phyloP scores from a whole-genome alignment of 2,113 vertebrate genomes.

The Triplophysa tibetana region DNA sequence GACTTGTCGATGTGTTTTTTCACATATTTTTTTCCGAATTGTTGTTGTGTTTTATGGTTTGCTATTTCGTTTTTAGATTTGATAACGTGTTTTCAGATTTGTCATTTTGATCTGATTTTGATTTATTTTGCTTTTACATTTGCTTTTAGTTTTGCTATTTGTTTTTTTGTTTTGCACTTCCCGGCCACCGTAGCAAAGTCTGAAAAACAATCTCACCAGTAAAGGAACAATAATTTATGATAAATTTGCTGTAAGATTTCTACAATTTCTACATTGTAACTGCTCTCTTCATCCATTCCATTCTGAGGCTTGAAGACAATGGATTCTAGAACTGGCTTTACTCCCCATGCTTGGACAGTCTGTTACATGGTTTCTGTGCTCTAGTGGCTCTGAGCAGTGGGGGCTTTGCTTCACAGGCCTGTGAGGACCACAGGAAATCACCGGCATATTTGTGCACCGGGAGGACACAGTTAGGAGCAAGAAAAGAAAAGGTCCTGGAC shows the following conservation, averaged over 20 bases:
- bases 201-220: background rate
- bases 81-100: too few relatives aligned
- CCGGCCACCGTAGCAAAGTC: too few relatives aligned
- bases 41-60: too few relatives aligned
- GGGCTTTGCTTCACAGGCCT: constrained; percentile 8
- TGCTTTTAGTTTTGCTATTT: too few relatives aligned
- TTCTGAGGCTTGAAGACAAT: background rate
- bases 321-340: background rate
- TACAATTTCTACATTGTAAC: background rate
- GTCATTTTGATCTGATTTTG: too few relatives aligned
- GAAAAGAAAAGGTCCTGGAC: constrained; percentile 19
- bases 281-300: background rate
- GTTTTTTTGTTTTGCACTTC: too few relatives aligned
- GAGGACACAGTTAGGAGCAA: constrained; percentile 35
- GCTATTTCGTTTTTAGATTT: too few relatives aligned
- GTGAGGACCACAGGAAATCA: constrained; percentile 30
- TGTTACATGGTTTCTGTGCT: constrained; percentile 15
- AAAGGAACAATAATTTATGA: constrained; percentile 1
- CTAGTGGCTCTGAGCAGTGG: constrained; percentile 23
- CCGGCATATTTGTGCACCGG: constrained; percentile 51
- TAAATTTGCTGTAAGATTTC: background rate
- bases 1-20: too few relatives aligned
- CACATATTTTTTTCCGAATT: too few relatives aligned
- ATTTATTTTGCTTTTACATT: too few relatives aligned
- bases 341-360: constrained; percentile 10